Evolutionary conservation across 2,797 vertebrate genomes (phyloP).

Genomic region (Psittacula echo): DNA sequence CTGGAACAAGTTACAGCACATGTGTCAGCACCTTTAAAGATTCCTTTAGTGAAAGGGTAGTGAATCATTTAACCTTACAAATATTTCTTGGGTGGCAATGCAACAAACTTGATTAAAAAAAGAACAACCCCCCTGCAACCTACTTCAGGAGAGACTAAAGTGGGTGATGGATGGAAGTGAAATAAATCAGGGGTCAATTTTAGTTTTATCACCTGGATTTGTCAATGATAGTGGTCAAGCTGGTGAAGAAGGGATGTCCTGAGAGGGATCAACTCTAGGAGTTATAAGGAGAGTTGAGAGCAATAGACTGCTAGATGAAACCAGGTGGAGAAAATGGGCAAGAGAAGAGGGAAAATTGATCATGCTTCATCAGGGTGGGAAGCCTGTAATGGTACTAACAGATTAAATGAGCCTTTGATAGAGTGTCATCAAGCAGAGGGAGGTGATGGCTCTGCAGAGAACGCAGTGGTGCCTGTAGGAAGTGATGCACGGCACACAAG

Average conservation of each 20-base stretch:
- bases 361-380: not conserved
- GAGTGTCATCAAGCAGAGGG: not conserved
- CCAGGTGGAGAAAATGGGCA: not conserved
- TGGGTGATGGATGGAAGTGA: not conserved
- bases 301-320: not conserved
- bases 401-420: not conserved
- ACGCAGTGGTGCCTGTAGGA: not conserved
- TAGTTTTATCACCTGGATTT: not conserved
- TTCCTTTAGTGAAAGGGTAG: not conserved
- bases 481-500: rapidly evolving
- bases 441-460: not conserved
- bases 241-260: not conserved
- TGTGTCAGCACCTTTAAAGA: not conserved
- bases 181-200: not conserved
- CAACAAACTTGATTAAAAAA: not conserved
- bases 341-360: not conserved
- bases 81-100: not conserved
- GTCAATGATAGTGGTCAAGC: not conserved
- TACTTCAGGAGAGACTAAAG: not conserved
- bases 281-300: not conserved
- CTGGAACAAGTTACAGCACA: not conserved
- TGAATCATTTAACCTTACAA: not conserved
- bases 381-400: not conserved
- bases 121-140: rapidly evolving
- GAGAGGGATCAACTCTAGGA: not conserved